Percentiles rank a stretch among this genome's conserved stretches.
These are phyloP conservation scores for Kobus ellipsiprymnus DNA, from an alignment of 2,113 vertebrate species.

Conservation along the genomic window DNA sequence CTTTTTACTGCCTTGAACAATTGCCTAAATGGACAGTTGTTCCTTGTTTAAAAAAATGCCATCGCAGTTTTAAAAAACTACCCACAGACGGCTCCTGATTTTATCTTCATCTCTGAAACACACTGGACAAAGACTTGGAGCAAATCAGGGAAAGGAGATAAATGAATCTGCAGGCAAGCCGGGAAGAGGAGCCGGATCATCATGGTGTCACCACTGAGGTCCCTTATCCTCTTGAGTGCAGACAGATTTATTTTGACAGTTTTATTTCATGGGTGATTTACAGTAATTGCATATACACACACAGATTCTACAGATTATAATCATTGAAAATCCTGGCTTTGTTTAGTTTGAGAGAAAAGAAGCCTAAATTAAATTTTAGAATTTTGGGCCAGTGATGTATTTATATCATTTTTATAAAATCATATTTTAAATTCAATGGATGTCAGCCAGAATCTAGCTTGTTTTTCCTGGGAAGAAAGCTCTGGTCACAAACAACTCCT, in stretches of 20 bases:
- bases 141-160: background rate
- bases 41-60: background rate
- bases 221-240: background rate
- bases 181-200: background rate
- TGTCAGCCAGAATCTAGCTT: background rate
- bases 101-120: background rate
- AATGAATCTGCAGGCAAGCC: background rate
- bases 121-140: background rate
- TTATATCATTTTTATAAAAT: slow-evolving; percentile 1
- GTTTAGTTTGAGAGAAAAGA: background rate
- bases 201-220: background rate
- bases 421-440: background rate
- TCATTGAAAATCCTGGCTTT: background rate
- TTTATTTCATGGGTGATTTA: background rate
- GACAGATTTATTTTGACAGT: background rate
- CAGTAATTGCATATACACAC: background rate
- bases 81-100: background rate
- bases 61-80: background rate
- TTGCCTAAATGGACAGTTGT: background rate
- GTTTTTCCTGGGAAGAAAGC: background rate
- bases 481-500: background rate
- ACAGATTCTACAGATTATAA: background rate
- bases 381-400: background rate
- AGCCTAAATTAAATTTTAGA: background rate
- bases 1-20: background rate